A percentile compares a stretch with the other conserved stretches of the same genome.
These are phyloP conservation scores for Dissostichus mawsoni DNA, from an alignment of 2,113 vertebrate genomes.

Conservation along the genomic window DNA sequence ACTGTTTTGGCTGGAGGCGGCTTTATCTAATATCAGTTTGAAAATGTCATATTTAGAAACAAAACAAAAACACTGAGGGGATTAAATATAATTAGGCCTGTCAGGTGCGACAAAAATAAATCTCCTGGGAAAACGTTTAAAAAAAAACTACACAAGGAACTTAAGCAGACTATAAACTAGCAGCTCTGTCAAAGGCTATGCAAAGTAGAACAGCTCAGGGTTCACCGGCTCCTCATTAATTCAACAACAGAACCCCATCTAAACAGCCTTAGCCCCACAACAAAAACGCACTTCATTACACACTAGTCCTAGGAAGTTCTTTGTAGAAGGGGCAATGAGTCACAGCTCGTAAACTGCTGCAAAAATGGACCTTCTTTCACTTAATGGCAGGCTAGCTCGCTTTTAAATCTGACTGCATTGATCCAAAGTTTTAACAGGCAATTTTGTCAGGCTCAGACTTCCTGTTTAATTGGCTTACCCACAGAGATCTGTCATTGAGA, in stretches of 20 bases:
- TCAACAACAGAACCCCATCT: constrained; percentile 57
- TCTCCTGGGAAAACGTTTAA: constrained; percentile 52
- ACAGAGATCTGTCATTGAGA: constrained; percentile 58
- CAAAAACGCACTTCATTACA: constrained; percentile 50
- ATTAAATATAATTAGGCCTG: constrained; percentile 70
- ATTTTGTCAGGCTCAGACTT: constrained; percentile 43
- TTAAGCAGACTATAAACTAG: constrained; percentile 52
- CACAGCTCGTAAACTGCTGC: constrained; percentile 39
- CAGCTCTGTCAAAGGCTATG: constrained; percentile 54
- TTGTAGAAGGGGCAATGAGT: constrained; percentile 8
- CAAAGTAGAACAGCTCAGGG: constrained; percentile 58
- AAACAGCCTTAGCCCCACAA: constrained; percentile 38
- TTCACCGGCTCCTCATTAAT: constrained; percentile 65
- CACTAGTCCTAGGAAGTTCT: constrained; percentile 25
- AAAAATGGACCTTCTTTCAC: constrained; percentile 34
- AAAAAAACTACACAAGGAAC: constrained; percentile 18
- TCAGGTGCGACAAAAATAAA: constrained; percentile 57
- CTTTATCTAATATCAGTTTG: constrained; percentile 67
- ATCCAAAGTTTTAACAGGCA: constrained; percentile 66
- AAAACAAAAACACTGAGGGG: constrained; percentile 67
- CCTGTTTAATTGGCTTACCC: constrained; percentile 72
- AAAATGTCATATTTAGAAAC: constrained; percentile 58
- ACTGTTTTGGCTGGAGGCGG: constrained; percentile 63
- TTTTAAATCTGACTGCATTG: constrained; percentile 32
- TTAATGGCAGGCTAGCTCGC: constrained; percentile 28